A percentile compares a stretch with the other conserved stretches of the same genome.
These are phyloP conservation scores for Schizopygopsis malacanthus DNA, from an alignment of 2,797 vertebrate genomes.

Conservation along the genomic window DNA sequence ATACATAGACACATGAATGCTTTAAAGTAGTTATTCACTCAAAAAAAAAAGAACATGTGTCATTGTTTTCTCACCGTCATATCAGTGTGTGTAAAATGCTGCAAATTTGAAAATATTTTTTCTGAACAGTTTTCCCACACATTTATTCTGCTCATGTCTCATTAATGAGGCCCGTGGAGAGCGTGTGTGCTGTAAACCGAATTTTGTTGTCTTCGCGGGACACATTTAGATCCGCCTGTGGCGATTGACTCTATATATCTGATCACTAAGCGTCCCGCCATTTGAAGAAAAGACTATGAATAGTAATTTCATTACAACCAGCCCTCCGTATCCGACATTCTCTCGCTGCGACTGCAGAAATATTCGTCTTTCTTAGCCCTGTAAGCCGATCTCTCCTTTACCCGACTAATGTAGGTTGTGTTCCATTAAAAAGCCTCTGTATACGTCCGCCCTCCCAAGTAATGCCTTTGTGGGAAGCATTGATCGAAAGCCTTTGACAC, in stretches of 20 bases:
- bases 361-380: constrained; percentile 40
- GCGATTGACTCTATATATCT: constrained; percentile 40
- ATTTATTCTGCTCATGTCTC: constrained; percentile 2
- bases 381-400: constrained; percentile 50
- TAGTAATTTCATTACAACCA: constrained; percentile 47
- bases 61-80: neutral
- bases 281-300: constrained; percentile 48
- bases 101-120: neutral
- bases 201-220: constrained; percentile 20
- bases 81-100: neutral
- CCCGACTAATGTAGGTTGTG: constrained; percentile 53
- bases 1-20: neutral
- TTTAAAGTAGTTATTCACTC: neutral
- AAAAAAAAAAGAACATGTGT: neutral
- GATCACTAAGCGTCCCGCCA: constrained; percentile 31
- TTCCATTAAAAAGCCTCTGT: constrained; percentile 49
- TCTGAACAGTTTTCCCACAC: neutral
- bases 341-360: constrained; percentile 36
- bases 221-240: constrained; percentile 20
- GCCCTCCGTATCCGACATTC: constrained; percentile 25
- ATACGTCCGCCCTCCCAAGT: constrained; percentile 51
- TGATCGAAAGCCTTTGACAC: constrained; percentile 50
- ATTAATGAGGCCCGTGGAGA: neutral
- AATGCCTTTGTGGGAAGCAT: constrained; percentile 52
- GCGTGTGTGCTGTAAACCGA: neutral